Conservation (phyloP, 2,797 vertebrate genomes). For the Gorsachius magnificus region DNA sequence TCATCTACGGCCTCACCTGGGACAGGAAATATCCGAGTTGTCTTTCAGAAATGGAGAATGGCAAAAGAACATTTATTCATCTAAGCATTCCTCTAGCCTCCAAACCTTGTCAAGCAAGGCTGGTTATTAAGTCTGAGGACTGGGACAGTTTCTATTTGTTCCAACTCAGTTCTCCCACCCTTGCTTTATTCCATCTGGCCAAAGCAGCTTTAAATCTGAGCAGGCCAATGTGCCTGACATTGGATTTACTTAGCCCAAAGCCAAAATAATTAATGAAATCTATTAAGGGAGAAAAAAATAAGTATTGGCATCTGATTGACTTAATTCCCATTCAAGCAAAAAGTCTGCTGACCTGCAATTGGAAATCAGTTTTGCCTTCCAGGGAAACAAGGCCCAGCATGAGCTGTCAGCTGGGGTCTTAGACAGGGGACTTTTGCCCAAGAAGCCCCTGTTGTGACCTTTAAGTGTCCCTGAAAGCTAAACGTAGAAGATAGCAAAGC, state of each 20-base stretch:
- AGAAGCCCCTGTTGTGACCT: background rate
- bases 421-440: background rate
- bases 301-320: background rate
- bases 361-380: slow-evolving; percentile 8
- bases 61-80: background rate
- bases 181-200: background rate
- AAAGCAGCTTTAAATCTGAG: slow-evolving; percentile 26
- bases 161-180: background rate
- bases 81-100: background rate
- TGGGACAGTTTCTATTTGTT: slow-evolving; percentile 3
- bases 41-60: background rate
- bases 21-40: background rate
- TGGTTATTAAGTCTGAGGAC: background rate
- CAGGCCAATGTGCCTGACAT: background rate
- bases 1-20: background rate
- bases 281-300: background rate
- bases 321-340: background rate
- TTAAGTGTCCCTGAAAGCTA: background rate
- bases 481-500: background rate
- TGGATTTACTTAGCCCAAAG: background rate
- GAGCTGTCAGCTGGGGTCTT: background rate
- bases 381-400: background rate
- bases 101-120: background rate
- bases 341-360: background rate
- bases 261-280: slow-evolving; percentile 24